Base-by-base conservation (phyloP, 1,140 invertebrate genomes). In the Neodiprion fabricii region DNA sequence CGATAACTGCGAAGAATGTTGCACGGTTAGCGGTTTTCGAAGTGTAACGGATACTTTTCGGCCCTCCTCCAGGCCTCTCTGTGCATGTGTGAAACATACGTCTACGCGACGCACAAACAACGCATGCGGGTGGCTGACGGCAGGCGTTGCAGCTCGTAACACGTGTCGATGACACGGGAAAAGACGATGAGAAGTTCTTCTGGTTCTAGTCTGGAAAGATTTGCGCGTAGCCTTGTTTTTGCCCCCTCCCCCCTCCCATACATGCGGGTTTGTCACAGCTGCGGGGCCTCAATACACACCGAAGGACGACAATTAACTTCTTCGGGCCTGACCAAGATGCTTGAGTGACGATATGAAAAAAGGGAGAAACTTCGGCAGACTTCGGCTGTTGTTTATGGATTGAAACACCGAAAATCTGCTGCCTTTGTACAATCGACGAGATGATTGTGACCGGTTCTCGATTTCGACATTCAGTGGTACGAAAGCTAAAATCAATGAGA, bases 1-100 rank as follows among this genome's bases (percentile, higher is more conserved):
- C n/a, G 1, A 1, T 53, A n/a, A 61, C 1, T 17, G 53, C 53
- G 53, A 9, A 61, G 53, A 61, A 61, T 61, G 28, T 5, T 40
- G 53, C 53, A 61, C 9, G 53, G 11, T 61, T 61, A 61, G 53
- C 53, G 53, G 53, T 61, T 61, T 61, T 9, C 11, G 11, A 14
- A 5, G 53, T 61, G 53, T 61, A 61, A 61, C 53, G 53, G 53
- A 61, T 61, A 61, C 53, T 61, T 61, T 61, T 61, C 53, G 53
- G 53, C 9, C 53, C 53, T 17, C 4, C n/a, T 14, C 53, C 53
- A 61, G 7, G 53, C 53, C 11, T 12, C n/a, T 12, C 53, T 2
- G 7, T 61, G 53, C 53, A 8, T 61, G 53, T 61, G 53, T 61
- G 4, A 12, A 61, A 4, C n/a, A 9, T 61, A 12, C 53, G n/a